Evolutionary conservation across 1,140 invertebrate species (phyloP).

Genomic region (Parasteatoda tepidariorum): DNA sequence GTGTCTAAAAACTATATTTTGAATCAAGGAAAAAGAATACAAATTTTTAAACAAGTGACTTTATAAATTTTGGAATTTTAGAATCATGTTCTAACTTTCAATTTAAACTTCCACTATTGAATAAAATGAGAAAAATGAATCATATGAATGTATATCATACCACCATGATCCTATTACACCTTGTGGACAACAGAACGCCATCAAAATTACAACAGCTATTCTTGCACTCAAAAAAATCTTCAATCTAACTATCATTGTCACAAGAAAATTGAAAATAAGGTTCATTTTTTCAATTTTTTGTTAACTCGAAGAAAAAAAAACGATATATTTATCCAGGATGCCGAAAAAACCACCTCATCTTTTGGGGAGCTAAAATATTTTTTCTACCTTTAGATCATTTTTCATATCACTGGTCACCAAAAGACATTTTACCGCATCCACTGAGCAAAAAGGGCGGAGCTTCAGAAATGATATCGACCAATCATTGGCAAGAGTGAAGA

Average conservation of each 20-base stretch:
- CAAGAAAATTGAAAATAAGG: background rate
- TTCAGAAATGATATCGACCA: background rate
- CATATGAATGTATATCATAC: background rate
- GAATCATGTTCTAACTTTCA: too few relatives aligned
- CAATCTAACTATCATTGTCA: background rate
- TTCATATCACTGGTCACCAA: background rate
- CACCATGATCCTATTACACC: background rate
- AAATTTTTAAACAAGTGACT: background rate
- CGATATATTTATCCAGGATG: background rate
- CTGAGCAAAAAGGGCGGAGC: background rate
- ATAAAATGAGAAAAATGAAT: background rate
- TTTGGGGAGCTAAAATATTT: background rate
- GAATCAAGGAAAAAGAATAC: background rate
- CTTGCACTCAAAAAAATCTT: background rate
- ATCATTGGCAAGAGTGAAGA: background rate
- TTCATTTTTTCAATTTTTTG: background rate
- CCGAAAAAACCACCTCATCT: background rate
- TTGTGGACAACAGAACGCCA: background rate
- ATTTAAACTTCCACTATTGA: too few relatives aligned
- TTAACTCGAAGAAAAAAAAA: background rate
- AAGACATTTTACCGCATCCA: background rate
- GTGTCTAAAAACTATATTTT: background rate
- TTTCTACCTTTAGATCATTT: background rate
- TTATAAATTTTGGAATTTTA: background rate
- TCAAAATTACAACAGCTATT: background rate